These are phyloP conservation scores for Thalassarche chlororhynchos DNA, from an alignment of 2,113 vertebrate genomes.

Conservation along the genomic window DNA sequence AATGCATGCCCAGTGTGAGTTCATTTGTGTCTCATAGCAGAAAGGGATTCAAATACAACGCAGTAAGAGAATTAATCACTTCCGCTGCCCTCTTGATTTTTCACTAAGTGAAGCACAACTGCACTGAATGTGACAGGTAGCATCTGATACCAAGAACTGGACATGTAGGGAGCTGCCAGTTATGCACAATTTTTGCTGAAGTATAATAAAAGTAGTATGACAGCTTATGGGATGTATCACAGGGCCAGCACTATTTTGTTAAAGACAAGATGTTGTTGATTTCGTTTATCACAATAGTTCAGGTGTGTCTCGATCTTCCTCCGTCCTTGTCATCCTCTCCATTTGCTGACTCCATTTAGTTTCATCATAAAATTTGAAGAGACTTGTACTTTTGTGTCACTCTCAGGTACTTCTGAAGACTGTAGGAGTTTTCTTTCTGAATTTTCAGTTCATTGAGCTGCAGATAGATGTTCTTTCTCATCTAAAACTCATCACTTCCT, in stretches of 20 bases:
- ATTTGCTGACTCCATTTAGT: slow-evolving; percentile 41
- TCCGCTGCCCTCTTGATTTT: neutral
- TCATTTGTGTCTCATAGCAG: neutral
- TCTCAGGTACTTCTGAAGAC: neutral
- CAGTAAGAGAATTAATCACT: neutral
- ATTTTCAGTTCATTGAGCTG: slow-evolving; percentile 56
- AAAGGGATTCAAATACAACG: neutral
- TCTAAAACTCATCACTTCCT: slow-evolving; percentile 50
- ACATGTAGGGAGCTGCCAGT: neutral
- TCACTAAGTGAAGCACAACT: neutral
- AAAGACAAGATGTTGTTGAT: neutral
- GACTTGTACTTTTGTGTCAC: slow-evolving; percentile 11
- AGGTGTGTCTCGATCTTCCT: neutral
- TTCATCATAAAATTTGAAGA: slow-evolving; percentile 43
- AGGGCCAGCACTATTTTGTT: neutral
- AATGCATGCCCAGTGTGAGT: neutral
- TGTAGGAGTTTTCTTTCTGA: slow-evolving; percentile 16
- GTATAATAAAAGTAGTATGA: neutral
- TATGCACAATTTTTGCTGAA: slow-evolving; percentile 16
- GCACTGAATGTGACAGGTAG: neutral
- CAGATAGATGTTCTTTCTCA: slow-evolving; percentile 42
- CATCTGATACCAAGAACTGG: neutral
- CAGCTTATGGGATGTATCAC: neutral
- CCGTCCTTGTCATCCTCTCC: neutral
- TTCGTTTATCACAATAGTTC: slow-evolving; percentile 27